These are phyloP conservation scores for Andrena haemorrhoa DNA, from an alignment of 2,888 invertebrate species.

Conservation along the genomic window DNA sequence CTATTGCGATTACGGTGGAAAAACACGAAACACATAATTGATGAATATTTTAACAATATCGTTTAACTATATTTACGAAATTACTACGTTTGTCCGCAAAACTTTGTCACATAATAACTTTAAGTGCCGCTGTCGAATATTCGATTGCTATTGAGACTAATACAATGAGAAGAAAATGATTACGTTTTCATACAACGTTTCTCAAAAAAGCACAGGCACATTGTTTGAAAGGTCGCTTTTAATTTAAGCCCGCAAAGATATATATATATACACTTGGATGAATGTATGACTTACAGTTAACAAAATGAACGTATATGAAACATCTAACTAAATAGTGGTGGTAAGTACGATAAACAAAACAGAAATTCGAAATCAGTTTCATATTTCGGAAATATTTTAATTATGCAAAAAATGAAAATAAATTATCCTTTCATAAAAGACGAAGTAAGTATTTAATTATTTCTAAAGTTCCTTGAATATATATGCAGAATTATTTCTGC, in stretches of 20 bases:
- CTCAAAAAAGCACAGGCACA: neutral
- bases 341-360: neutral
- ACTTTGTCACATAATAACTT: neutral
- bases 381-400: constrained; percentile 9
- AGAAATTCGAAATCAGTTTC: constrained; percentile 9
- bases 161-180: neutral
- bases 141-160: neutral
- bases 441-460: constrained; percentile 13
- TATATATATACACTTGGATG: neutral
- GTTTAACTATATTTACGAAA: constrained; percentile 26
- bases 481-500: neutral
- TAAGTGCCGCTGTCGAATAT: neutral
- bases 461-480: constrained; percentile 11
- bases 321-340: neutral
- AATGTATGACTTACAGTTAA: neutral
- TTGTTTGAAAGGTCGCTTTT: neutral
- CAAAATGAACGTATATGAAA: constrained; percentile 4
- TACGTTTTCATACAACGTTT: neutral
- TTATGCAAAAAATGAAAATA: constrained; percentile 10
- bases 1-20: neutral
- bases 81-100: constrained; percentile 11
- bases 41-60: constrained; percentile 5
- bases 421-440: constrained; percentile 27
- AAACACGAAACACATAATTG: neutral
- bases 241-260: neutral